phyloP scores from a whole-genome alignment of 2,113 vertebrate species.

The Planiliza haematocheilus region DNA sequence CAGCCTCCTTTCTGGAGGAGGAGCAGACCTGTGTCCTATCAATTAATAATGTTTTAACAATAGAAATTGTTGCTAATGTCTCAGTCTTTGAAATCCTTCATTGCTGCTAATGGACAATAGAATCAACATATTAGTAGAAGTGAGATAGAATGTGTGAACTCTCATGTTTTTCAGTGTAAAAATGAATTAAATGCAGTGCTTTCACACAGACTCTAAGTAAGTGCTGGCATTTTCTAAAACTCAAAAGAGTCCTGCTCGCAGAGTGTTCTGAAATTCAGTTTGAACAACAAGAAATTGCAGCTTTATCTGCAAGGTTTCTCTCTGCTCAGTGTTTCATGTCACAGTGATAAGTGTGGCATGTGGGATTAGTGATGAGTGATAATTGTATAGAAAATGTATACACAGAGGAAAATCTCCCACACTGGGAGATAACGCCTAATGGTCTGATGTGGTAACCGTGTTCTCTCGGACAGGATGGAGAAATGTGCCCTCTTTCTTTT shows the following conservation, averaged over 20 bases:
- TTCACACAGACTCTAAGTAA: no score
- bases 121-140: neutral
- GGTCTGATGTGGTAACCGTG: neutral
- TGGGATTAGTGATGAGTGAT: neutral
- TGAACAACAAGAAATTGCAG: slow-evolving; percentile 15
- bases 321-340: slow-evolving; percentile 43
- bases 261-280: slow-evolving; percentile 23
- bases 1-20: slow-evolving; percentile 89
- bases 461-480: neutral
- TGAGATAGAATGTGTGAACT: neutral
- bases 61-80: neutral
- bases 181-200: no score
- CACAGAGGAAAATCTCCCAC: slow-evolving; percentile 20
- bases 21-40: slow-evolving; percentile 86
- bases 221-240: no score
- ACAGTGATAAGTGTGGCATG: slow-evolving; percentile 29
- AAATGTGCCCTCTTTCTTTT: neutral
- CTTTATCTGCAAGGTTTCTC: slow-evolving; percentile 17
- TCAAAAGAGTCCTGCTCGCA: fast-evolving
- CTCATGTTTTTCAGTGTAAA: no score
- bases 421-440: slow-evolving; percentile 18
- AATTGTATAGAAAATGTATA: slow-evolving; percentile 26
- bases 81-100: neutral
- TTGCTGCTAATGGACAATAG: neutral
- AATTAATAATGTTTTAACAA: no score